Conservation (phyloP, 64 coral and sea anemone genomes). For the Orbicella faveolata region DNA sequence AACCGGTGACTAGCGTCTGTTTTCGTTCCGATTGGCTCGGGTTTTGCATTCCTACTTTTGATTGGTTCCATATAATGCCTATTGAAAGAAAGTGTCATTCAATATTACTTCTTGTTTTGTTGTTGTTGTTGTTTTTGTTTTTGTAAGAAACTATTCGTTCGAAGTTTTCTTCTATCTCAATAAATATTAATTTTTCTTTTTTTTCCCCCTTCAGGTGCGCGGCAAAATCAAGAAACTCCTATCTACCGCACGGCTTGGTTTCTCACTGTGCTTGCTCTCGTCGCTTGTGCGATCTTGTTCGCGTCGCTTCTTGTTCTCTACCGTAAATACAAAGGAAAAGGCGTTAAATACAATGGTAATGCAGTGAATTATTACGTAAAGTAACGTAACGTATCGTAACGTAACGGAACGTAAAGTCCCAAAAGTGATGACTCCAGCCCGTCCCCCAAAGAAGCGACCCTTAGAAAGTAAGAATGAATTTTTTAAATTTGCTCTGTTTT, state of each 20-base stretch:
- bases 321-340: conserved; percentile 9
- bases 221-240: not conserved
- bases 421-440: not conserved
- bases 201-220: conserved; percentile 15
- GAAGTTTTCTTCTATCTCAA: not conserved
- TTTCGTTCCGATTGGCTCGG: too few species aligned
- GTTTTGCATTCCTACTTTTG: too few species aligned
- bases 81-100: too few species aligned
- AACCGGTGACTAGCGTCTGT: too few species aligned
- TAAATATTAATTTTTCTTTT: not conserved
- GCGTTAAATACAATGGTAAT: conserved; percentile 51
- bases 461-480: too few species aligned
- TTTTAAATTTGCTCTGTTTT: too few species aligned
- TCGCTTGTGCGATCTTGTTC: conserved; percentile 15
- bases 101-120: too few species aligned
- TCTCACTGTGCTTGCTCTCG: conserved; percentile 24
- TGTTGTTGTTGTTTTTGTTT: not conserved
- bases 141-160: not conserved
- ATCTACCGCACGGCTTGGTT: conserved; percentile 43
- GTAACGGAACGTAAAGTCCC: not conserved
- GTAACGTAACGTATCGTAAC: not conserved
- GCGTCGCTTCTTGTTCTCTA: conserved; percentile 25
- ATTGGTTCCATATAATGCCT: too few species aligned
- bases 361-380: not conserved
- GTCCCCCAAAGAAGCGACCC: too few species aligned